Base-by-base conservation (phyloP, 2,797 vertebrate genomes). In the Myotis pilosus region DNA sequence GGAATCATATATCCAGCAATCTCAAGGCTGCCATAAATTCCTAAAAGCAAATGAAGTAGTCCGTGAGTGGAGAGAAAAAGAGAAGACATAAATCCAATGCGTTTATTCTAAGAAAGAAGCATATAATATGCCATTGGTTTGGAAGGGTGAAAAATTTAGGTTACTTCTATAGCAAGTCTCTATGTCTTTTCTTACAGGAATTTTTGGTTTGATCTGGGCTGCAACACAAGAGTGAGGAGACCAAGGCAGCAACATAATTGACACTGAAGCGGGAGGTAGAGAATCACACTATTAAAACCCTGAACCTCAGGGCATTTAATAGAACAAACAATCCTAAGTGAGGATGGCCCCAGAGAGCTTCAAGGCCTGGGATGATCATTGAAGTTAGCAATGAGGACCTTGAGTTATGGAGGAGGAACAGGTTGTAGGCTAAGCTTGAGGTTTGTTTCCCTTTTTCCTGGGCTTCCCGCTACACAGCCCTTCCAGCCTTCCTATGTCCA, bases 1-100 rank as follows among this genome's bases (percentile, higher is more conserved):
- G 68, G 16, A 91, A 8, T 87, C 72, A 81, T 81, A 92, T 96
- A 93, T 95, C 33, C 33, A 81, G 38, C 25, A 83, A 78, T 92
- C 72, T 89, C 78, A 90, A 49, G 82, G 41, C 25, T 22, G 38
- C 76, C 86, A 94, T 94, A 88, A 78, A 92, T 95, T 85, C 64
- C 23, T 92, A 92, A 93, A 92, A 90, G 55, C 76, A 92, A 90
- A 93, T 81, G 49, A 96, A 90, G 49, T 68, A 80, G 25, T 2
- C 25, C 74, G 30, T 74, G 75, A 85, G 81, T 82, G 71, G 79
- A 84, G 28, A 62, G 78, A 68, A 87, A 92, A 93, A 71, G 19
- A 71, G 53, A 92, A 92, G 49, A 8, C 22, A 85, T 87, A 92
- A 92, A 93, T 95, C 66, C 25, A 80, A 6, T 7, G 13, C 0